These are phyloP conservation scores for Scartelaos histophorus DNA, from an alignment of 2,113 vertebrate genomes.

Conservation along the genomic window DNA sequence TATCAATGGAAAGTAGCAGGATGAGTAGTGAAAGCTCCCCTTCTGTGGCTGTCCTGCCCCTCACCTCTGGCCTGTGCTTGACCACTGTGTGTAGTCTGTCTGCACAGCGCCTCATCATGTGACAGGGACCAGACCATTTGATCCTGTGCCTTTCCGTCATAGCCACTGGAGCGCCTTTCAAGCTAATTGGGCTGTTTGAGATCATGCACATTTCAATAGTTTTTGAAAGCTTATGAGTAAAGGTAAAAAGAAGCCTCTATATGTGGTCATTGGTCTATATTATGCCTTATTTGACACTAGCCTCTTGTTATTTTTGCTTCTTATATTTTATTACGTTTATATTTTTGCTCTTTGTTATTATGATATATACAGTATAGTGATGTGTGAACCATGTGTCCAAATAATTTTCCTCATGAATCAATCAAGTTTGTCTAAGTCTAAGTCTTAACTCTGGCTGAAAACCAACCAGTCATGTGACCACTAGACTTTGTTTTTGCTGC, in stretches of 20 bases:
- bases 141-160: slow-evolving; percentile 62
- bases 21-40: slow-evolving; percentile 21
- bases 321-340: too few relatives aligned
- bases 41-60: slow-evolving; percentile 24
- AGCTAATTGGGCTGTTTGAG: slow-evolving; percentile 69
- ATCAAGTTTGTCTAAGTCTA: background rate
- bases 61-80: slow-evolving; percentile 43
- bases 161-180: slow-evolving; percentile 73
- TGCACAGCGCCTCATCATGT: slow-evolving; percentile 49
- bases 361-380: too few relatives aligned
- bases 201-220: slow-evolving; percentile 31
- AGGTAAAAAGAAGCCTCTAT: background rate
- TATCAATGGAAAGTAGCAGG: slow-evolving; percentile 19
- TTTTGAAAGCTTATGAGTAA: slow-evolving; percentile 11
- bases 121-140: slow-evolving; percentile 64
- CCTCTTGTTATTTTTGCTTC: too few relatives aligned
- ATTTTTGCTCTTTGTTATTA: too few relatives aligned
- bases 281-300: too few relatives aligned
- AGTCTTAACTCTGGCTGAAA: background rate
- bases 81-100: slow-evolving; percentile 48
- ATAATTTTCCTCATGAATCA: too few relatives aligned
- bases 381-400: too few relatives aligned
- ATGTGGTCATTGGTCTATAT: background rate
- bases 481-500: too few relatives aligned
- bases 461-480: too few relatives aligned